Evolutionary conservation across 2,113 vertebrate genomes (phyloP), one percentile per base, ranked within the genome.

Genomic region (Dipodomys merriami): DNA sequence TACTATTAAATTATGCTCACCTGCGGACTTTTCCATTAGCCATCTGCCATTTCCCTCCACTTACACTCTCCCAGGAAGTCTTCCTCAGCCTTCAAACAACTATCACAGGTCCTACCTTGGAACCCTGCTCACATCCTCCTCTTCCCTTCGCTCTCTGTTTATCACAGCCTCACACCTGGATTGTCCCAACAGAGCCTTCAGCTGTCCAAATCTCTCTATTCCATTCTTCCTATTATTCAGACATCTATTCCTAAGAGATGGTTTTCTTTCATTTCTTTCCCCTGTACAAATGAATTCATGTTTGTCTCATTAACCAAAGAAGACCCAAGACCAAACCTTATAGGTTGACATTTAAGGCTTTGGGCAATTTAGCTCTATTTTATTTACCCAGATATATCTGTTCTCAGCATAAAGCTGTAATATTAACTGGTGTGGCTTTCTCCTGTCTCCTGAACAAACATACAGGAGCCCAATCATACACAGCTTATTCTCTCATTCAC

Each of bases 361-460:
- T 69, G 33, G 72, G 80, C n/a, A 62, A 64, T 67, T 71, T 62
- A 53, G 35, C 29, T 94, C 76, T 29, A 25, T 82, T 23, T 77
- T 92, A 64, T 94, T 91, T 93, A 86, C 44, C 62, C 44, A 86
- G 46, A 87, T 27, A 72, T 82, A 67, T 79, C 71, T 35, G 22
- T 67, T 71, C 64, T 91, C 23, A 68, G 67, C 35, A 53, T 22
- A 53, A 69, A 90, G 25, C 84, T 30, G 23, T 62, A 69, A 49
- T 67, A n/a, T 69, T 80, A 92, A 71, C 74, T 35, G 27, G 30
- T 46, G 33, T 74, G 71, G 79, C 44, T 95, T 92, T 91, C 91
- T 83, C 35, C 64, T 72, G 69, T 76, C 83, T 89, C 64, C 73
- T 71, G 27, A 92, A 74, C 73, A 94, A 76, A 84, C 69, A 57